Base-by-base conservation (phyloP, 2,888 invertebrate species). In the Lasioglossum oenotherae region DNA sequence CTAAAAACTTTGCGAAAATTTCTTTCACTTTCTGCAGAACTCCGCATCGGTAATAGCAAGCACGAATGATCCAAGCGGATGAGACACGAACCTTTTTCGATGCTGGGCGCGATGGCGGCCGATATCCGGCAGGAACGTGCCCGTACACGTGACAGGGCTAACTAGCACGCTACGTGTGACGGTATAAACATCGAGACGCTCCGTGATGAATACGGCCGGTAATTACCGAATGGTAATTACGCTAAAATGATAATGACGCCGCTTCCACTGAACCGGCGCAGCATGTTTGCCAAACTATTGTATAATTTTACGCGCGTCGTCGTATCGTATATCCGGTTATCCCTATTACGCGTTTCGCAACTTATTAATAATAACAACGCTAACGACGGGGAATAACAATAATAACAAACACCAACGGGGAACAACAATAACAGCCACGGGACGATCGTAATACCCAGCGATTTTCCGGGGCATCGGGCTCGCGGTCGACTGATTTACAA, bases 191-290 rank as follows among this genome's bases (percentile, higher is more conserved):
- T 85, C 81, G 80, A 46, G 84, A 74, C 81, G 80, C 69, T 49
- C 73, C 75, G 84, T 88, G 91, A 91, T 88, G 91, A 91, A 91
- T 91, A 88, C 86, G 83, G 64, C 78, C 78, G 74, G 87, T 89
- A 91, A 91, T 91, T 91, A 89, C 88, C 85, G 82, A 89, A 89
- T 87, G 91, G 89, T 91, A 91, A 91, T 91, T 91, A 91, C 90
- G 86, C 85, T 87, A 89, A 89, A 91, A 91, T 89, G 91, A 91
- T 91, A 91, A 91, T 91, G 89, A 91, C 88, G 80, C 82, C 88
- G 89, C 87, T 82, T 82, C 75, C 85, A 84, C 82, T 69, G 75
- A 72, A 87, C 85, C 78, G 83, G 82, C 80, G 82, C 81, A 69
- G 82, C 89, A 78, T 87, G 87, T 85, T 88, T 85, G 90, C 89